phyloP scores from a whole-genome alignment of 2,113 vertebrate species.

The Cepphus grylle region DNA sequence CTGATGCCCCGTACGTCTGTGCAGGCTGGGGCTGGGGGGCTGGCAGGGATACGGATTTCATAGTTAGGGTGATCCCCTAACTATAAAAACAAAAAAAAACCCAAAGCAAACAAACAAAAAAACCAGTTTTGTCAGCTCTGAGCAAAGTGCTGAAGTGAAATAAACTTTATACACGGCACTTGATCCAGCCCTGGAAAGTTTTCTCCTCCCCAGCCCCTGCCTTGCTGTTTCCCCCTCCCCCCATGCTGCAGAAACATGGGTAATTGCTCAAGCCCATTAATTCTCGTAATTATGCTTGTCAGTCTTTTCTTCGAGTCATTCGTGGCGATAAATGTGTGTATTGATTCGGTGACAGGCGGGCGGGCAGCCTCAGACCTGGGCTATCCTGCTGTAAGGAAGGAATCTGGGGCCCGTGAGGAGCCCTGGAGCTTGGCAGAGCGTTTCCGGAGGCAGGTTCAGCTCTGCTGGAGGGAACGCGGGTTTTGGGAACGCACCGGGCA shows the following conservation, averaged over 20 bases:
- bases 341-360: not conserved
- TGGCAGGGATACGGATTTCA: not conserved
- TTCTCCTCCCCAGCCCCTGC: not conserved
- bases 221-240: not conserved
- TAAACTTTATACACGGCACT: not conserved
- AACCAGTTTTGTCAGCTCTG: not conserved
- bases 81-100: not conserved
- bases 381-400: not conserved
- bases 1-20: rapidly evolving
- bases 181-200: not conserved
- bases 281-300: not conserved
- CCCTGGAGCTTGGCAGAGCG: not conserved
- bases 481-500: not conserved
- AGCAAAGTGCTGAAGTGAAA: not conserved
- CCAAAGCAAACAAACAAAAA: no score
- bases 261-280: not conserved
- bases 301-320: not conserved
- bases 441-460: rapidly evolving
- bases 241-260: not conserved
- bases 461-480: not conserved
- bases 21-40: not conserved
- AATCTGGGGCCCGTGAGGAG: not conserved
- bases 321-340: not conserved
- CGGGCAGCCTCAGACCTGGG: not conserved
- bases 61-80: not conserved